Evolutionary conservation across 2,888 invertebrate species (phyloP), one percentile per base, ranked within the genome.

Genomic region (Thymelicus sylvestris): DNA sequence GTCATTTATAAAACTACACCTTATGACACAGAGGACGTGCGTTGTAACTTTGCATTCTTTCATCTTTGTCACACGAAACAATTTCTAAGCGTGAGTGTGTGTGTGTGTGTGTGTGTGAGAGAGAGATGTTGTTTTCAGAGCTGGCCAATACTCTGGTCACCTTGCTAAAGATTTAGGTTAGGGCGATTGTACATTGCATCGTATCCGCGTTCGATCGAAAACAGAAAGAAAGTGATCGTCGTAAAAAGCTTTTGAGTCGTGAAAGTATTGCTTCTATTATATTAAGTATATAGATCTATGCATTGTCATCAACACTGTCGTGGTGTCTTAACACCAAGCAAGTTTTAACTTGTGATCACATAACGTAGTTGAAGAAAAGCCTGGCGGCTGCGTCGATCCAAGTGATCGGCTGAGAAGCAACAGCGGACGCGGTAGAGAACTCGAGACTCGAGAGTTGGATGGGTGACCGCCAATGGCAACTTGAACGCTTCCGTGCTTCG

Each of bases 91-190:
- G n/a, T 38, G 60, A 48, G 10, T 12, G 48, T 38, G 66, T 60
- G 7, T n/a, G 44, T 19, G 19, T 38, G 60, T 60, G 10, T 12
- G 60, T 38, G 66, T 60, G 7, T 15, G 44, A 2, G 31, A 31
- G 5, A 31, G 31, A 47, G 44, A 31, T 60, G 66, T 24, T 38
- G 38, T 67, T 60, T 67, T 60, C 59, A 48, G 48, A 60, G 48
- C 60, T 60, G 66, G 38, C 31, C 31, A 31, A 31, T 31, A 31
- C 5, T 67, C 60, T 72, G 66, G 55, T 68, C 72, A 68, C 70
- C 72, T 74, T 66, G 62, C 62, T 55, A 48, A 50, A 63, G 71
- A 74, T 69, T 69, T 66, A 74, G 74, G 74, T 69, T 66, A 74
- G 74, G 74, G 73, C 73, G 73, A 74, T 73, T 73, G 68, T 50